Evolutionary conservation across 2,888 invertebrate species (phyloP).

Genomic region (Allolobophora icterica): DNA sequence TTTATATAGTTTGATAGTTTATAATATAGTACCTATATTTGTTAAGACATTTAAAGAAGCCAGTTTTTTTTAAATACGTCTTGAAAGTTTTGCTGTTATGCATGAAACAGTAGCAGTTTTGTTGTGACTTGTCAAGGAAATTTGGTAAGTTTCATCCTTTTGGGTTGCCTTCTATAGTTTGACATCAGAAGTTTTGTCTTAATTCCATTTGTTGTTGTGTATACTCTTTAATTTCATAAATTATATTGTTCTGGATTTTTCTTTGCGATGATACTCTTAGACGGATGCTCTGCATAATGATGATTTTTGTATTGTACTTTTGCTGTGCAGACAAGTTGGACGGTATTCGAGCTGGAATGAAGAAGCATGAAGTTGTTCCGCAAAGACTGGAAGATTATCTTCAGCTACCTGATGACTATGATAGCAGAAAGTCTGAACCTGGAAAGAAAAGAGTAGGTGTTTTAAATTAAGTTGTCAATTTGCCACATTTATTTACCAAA

Average conservation of each 20-base stretch:
- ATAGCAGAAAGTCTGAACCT: slow-evolving; percentile 67
- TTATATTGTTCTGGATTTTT: neutral
- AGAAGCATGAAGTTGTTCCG: slow-evolving; percentile 74
- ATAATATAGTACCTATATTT: neutral
- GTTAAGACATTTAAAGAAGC: neutral
- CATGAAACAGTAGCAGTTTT: slow-evolving; percentile 9
- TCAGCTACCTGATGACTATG: slow-evolving; percentile 79
- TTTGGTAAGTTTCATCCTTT: neutral
- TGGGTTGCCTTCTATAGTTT: neutral
- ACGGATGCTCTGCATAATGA: neutral
- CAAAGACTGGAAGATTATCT: slow-evolving; percentile 89
- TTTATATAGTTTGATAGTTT: neutral
- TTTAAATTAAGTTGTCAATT: slow-evolving; percentile 48
- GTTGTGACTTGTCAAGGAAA: neutral
- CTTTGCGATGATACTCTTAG: neutral
- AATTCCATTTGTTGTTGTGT: neutral
- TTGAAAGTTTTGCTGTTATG: neutral
- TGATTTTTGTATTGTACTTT: neutral
- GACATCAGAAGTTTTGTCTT: neutral
- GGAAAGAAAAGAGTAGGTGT: slow-evolving; percentile 87
- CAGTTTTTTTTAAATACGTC: neutral
- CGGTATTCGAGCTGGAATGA: slow-evolving; percentile 71
- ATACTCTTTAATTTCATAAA: neutral
- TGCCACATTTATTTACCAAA: neutral
- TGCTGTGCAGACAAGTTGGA: slow-evolving; percentile 81